phyloP scores from a whole-genome alignment of 2,113 vertebrate genomes.

The Malurus melanocephalus region DNA sequence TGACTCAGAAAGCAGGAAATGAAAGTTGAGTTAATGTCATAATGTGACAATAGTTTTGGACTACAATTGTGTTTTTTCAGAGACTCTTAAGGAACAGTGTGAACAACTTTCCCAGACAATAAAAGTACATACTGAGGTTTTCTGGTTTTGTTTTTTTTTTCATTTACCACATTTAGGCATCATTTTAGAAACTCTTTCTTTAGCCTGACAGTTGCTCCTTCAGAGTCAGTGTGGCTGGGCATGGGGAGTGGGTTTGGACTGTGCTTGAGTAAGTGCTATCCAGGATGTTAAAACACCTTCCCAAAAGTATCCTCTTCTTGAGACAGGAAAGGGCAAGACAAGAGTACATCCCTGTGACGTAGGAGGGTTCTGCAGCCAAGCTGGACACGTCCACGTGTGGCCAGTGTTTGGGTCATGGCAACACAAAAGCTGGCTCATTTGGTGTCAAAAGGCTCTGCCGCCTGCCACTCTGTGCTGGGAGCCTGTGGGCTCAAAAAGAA shows the following conservation, averaged over 20 bases:
- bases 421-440: background rate
- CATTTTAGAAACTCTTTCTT: background rate
- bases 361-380: background rate
- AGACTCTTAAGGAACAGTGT: background rate
- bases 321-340: background rate
- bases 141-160: no score
- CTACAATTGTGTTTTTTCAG: background rate
- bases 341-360: background rate
- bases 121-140: background rate
- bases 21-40: background rate
- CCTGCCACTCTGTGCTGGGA: background rate
- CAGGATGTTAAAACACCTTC: background rate
- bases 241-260: background rate
- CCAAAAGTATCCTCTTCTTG: background rate
- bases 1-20: slow-evolving; percentile 11
- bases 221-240: background rate
- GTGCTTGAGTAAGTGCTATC: background rate
- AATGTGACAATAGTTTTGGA: background rate
- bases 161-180: background rate
- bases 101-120: slow-evolving; percentile 6
- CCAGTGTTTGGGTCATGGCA: background rate
- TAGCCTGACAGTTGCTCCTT: background rate
- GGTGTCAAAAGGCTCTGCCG: background rate
- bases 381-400: accelerated
- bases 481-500: background rate